Evolutionary conservation across 2,797 vertebrate genomes (phyloP).

Genomic region (Aldrovandia affinis): DNA sequence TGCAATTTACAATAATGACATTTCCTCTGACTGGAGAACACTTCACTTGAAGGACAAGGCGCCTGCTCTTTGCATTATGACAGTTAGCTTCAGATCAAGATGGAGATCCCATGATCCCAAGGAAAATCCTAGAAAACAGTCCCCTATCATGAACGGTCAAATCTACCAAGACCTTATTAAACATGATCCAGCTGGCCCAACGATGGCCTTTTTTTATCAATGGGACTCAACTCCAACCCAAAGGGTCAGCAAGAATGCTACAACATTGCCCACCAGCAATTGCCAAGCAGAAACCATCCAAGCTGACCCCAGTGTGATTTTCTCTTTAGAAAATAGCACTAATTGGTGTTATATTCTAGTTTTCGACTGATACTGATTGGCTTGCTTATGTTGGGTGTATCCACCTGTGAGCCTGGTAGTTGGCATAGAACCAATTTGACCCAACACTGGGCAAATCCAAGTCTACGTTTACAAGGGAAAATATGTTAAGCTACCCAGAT

Average conservation of each 20-base stretch:
- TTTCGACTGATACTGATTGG: neutral
- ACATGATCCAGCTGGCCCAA: neutral
- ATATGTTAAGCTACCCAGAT: neutral
- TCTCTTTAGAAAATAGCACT: no score
- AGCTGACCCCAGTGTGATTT: no score
- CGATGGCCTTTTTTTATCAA: conserved; percentile 35
- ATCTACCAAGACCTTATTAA: neutral
- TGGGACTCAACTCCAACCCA: neutral
- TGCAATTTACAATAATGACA: neutral
- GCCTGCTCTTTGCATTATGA: neutral
- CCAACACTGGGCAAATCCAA: neutral
- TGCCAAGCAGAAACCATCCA: no score
- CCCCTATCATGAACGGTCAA: neutral
- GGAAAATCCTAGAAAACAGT: neutral
- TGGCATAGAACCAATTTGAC: neutral
- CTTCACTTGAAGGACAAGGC: neutral
- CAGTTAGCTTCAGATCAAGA: neutral
- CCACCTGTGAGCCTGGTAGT: neutral
- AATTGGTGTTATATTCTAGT: no score
- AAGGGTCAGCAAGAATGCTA: no score
- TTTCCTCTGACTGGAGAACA: neutral
- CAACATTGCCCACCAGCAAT: neutral
- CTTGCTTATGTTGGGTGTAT: neutral
- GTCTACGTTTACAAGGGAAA: neutral
- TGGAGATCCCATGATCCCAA: neutral